These are phyloP conservation scores for Microtus montanus DNA, from an alignment of 2,113 vertebrate genomes.

Conservation along the genomic window DNA sequence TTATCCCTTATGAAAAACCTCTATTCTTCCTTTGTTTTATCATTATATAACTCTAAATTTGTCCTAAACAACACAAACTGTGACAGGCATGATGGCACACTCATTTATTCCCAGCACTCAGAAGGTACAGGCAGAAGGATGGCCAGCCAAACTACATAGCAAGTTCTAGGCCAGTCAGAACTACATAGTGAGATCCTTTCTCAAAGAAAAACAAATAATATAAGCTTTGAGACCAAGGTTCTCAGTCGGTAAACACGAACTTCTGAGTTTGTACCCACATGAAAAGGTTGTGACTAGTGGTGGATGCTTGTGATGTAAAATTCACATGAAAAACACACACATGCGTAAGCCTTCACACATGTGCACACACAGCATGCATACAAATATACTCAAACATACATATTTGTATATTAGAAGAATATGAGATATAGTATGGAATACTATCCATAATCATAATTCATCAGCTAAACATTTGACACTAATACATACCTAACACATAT, in stretches of 20 bases:
- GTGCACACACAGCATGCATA: background rate
- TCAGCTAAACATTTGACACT: background rate
- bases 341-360: background rate
- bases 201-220: background rate
- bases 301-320: background rate
- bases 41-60: background rate
- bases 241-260: background rate
- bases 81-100: background rate
- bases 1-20: background rate
- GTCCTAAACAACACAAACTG: background rate
- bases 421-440: no score
- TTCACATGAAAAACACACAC: background rate
- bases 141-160: background rate
- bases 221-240: background rate
- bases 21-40: background rate
- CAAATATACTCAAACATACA: background rate
- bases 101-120: no score
- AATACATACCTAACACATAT: background rate
- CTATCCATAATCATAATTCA: no score
- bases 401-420: no score
- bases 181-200: background rate
- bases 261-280: background rate
- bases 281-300: background rate
- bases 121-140: background rate
- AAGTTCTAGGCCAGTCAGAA: background rate